These are phyloP conservation scores for Nannobrachium achirus DNA, from an alignment of 2,113 vertebrate genomes.

Conservation along the genomic window DNA sequence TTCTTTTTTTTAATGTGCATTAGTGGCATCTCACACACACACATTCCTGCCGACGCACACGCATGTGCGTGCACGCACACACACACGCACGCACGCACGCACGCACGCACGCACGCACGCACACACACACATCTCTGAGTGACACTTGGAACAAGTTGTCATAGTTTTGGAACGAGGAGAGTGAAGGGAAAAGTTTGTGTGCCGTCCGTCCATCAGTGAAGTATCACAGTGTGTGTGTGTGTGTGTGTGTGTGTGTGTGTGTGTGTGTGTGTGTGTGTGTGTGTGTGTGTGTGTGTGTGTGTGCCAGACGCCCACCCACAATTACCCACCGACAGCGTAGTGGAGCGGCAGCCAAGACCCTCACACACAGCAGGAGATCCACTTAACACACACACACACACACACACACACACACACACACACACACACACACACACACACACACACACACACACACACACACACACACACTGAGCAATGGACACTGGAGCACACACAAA, in stretches of 20 bases:
- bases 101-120: neutral
- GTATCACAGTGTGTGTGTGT: conserved; percentile 76
- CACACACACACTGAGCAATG: neutral
- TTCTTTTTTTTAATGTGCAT: no score
- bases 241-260: no score
- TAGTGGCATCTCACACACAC: no score
- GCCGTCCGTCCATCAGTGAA: conserved; percentile 72
- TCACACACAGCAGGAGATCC: conserved; percentile 75
- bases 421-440: conserved; percentile 29
- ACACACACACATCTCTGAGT: conserved; percentile 36
- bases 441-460: neutral
- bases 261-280: no score
- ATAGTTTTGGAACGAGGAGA: conserved; percentile 31
- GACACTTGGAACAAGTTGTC: conserved; percentile 56
- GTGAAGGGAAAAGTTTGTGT: conserved; percentile 62
- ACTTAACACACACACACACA: conserved; percentile 26
- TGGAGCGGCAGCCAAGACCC: conserved; percentile 74
- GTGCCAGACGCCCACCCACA: conserved; percentile 73
- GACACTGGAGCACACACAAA: neutral
- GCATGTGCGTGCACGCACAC: neutral
- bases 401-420: conserved; percentile 22
- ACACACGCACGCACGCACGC: neutral
- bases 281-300: no score
- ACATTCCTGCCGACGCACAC: conserved; percentile 11
- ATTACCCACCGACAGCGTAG: conserved; percentile 63